Evolutionary conservation across 1,140 invertebrate genomes (phyloP).

Genomic region (Sinonovacula constricta): DNA sequence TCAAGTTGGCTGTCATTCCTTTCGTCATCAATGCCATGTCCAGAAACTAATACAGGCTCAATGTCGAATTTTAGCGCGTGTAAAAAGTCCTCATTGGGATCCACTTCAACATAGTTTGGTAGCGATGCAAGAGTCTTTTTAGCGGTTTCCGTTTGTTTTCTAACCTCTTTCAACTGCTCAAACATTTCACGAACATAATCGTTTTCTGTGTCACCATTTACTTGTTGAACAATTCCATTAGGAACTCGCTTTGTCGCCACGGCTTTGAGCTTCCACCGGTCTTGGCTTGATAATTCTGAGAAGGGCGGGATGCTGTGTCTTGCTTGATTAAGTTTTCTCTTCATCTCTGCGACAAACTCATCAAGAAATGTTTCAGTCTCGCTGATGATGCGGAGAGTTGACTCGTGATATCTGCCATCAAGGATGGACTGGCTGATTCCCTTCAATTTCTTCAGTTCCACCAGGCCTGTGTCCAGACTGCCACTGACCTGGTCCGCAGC

Average conservation of each 20-base stretch:
- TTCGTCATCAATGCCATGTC: slow-evolving; percentile 21
- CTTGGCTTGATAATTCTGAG: slow-evolving; percentile 42
- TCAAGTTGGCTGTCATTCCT: slow-evolving; percentile 16
- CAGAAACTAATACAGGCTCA: slow-evolving; percentile 18
- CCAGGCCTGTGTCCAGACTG: slow-evolving; percentile 37
- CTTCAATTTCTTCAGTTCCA: slow-evolving; percentile 31
- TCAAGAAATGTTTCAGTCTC: slow-evolving; percentile 22
- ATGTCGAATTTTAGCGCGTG: slow-evolving; percentile 21
- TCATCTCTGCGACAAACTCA: slow-evolving; percentile 20
- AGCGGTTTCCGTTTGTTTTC: slow-evolving; percentile 24
- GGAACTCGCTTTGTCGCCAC: slow-evolving; percentile 28
- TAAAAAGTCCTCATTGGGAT: slow-evolving; percentile 19
- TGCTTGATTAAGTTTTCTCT: slow-evolving; percentile 22
- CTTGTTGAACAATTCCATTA: slow-evolving; percentile 9
- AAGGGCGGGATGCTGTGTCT: slow-evolving; percentile 11
- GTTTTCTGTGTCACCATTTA: neutral
- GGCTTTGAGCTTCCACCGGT: slow-evolving; percentile 41
- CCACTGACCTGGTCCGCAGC: slow-evolving; percentile 31
- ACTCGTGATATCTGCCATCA: slow-evolving; percentile 18
- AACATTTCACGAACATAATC: neutral
- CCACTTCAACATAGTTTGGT: slow-evolving; percentile 44
- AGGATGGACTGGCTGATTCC: slow-evolving; percentile 40
- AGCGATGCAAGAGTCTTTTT: slow-evolving; percentile 4
- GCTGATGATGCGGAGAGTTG: neutral
- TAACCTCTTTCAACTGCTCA: slow-evolving; percentile 15